phyloP scores from a whole-genome alignment of 2,888 invertebrate species.

The Phymatocera aterrima region DNA sequence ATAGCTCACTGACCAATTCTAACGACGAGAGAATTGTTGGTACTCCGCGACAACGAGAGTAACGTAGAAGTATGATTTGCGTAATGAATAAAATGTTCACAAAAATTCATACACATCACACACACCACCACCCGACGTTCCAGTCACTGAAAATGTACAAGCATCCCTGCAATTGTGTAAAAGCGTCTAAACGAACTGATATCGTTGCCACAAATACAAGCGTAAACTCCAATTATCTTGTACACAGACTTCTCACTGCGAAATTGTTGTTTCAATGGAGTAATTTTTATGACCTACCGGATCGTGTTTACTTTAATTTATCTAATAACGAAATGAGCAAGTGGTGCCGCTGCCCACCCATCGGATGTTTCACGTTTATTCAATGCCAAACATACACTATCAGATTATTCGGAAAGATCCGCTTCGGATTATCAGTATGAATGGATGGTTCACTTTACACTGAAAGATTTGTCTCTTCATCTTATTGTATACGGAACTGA shows the following conservation, averaged over 20 bases:
- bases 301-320: slow-evolving; percentile 33
- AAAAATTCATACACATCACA: background rate
- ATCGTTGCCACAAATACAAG: slow-evolving; percentile 20
- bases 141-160: background rate
- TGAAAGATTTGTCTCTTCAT: too few relatives aligned
- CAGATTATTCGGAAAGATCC: too few relatives aligned
- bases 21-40: slow-evolving; percentile 1
- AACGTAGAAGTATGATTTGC: background rate
- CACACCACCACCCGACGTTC: too few relatives aligned
- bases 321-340: background rate
- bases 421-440: too few relatives aligned
- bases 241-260: slow-evolving; percentile 9
- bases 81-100: slow-evolving; percentile 12
- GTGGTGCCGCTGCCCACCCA: slow-evolving; percentile 19
- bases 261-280: slow-evolving; percentile 34
- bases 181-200: slow-evolving; percentile 9
- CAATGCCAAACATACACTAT: slow-evolving; percentile 22
- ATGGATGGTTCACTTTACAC: too few relatives aligned
- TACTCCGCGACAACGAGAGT: background rate
- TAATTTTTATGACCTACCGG: slow-evolving; percentile 44
- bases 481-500: too few relatives aligned
- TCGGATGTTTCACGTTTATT: background rate
- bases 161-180: background rate
- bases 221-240: background rate
- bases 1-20: background rate